Percentiles rank a stretch among this genome's conserved stretches.
Conservation (phyloP, 2,113 vertebrate genomes). For the Pycnonotus jocosus region DNA sequence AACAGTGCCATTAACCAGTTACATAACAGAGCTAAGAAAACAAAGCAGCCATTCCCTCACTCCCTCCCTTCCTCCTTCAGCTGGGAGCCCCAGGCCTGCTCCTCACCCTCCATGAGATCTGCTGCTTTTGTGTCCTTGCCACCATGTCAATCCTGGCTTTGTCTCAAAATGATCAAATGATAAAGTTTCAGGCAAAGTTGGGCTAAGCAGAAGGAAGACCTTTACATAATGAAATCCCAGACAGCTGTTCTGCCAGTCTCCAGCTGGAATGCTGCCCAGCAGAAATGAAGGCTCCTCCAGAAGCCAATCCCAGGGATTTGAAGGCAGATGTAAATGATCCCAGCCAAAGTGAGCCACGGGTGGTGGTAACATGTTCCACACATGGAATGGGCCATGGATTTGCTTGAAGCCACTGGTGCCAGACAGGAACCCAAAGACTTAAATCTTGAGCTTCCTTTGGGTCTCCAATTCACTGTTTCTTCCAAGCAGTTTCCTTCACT, state of each 20-base stretch:
- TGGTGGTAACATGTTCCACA: neutral
- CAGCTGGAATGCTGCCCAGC: neutral
- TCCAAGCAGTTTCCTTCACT: neutral
- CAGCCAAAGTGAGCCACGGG: neutral
- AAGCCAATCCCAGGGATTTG: neutral
- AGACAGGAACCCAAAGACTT: neutral
- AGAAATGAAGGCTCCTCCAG: constrained; percentile 8
- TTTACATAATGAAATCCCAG: constrained; percentile 33
- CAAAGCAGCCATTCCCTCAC: constrained; percentile 27
- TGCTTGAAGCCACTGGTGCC: neutral
- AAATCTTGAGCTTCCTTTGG: neutral
- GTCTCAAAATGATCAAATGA: neutral
- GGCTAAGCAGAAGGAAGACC: neutral
- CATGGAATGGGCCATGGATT: neutral
- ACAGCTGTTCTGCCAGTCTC: constrained; percentile 15
- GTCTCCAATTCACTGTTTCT: neutral
- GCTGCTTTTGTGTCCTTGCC: neutral
- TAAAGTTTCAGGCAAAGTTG: neutral
- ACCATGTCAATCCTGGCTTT: neutral
- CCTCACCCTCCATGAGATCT: neutral
- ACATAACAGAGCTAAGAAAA: constrained; percentile 31
- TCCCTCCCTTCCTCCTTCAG: neutral
- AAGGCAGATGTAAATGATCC: constrained; percentile 27
- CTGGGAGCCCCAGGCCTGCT: neutral
- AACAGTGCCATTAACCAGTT: constrained; percentile 36